Evolutionary conservation across 2,113 vertebrate species (phyloP).

Genomic region (Chaetops frenatus): DNA sequence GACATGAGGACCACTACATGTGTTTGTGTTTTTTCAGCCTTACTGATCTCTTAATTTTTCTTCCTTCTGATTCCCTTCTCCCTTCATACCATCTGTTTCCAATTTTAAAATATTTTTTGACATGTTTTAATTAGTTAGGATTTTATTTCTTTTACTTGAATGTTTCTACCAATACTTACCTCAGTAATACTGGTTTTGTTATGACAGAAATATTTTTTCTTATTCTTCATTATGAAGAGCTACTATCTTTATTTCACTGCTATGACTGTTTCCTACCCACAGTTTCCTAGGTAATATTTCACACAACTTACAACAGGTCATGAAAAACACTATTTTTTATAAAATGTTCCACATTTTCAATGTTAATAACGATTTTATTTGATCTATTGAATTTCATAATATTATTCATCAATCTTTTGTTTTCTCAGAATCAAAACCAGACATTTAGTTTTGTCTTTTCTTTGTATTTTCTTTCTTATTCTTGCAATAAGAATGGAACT

Average conservation of each 20-base stretch:
- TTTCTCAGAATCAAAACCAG: background rate
- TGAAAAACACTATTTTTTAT: background rate
- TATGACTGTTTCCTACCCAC: background rate
- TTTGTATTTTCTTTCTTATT: background rate
- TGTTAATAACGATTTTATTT: background rate
- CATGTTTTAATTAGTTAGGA: background rate
- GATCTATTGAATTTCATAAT: background rate
- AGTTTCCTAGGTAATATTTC: background rate
- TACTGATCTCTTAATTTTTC: background rate
- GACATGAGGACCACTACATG: background rate
- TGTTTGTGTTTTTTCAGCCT: background rate
- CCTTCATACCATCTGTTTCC: background rate
- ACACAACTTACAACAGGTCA: background rate
- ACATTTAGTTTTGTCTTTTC: background rate
- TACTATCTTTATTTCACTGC: background rate
- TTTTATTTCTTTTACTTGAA: background rate
- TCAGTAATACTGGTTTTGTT: background rate
- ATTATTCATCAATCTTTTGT: background rate
- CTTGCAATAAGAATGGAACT: background rate
- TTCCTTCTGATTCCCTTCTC: background rate
- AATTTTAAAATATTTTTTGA: background rate
- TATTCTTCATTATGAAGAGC: background rate
- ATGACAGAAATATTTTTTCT: background rate
- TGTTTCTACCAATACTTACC: background rate
- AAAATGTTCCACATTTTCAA: background rate